Evolutionary conservation across 2,797 vertebrate genomes (phyloP), one percentile per base, ranked within the genome.

Genomic region (Discoglossus pictus): DNA sequence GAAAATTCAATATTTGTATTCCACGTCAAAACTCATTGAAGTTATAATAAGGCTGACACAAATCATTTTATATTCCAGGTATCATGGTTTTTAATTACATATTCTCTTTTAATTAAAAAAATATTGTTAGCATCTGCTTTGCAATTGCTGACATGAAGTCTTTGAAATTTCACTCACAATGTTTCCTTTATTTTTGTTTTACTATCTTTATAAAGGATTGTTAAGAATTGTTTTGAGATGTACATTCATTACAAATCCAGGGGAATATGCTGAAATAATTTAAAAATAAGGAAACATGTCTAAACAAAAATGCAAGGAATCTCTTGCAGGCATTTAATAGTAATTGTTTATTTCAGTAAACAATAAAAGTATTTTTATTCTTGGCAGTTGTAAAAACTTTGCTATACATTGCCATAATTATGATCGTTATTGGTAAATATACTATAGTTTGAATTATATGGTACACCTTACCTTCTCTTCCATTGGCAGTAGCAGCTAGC

Each of bases 101-200:
- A 25, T 56, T 58, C 67, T 72, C 60, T 68, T 66, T 82, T 78
- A 76, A 61, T 78, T 82, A 72, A 80, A 42, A n/a, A n/a, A 79
- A 84, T 61, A 67, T 64, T 74, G 42, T 77, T 87, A 64, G 10
- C 75, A 77, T 82, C 52, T 82, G 76, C 75, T 78, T 80, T 80
- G 72, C 74, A 73, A 53, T 44, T 75, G 78, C 69, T 75, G 20
- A 52, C 65, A 74, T 74, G 53, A 34, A 82, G 61, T 48, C 73
- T 85, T 82, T 82, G 73, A 80, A 81, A 80, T 25, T 40, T 7
- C 73, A 79, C 76, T 81, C 72, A 81, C 79, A 72, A 52, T 43
- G 69, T 75, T 78, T 75, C 27, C 11, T 54, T 59, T 23, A 43
- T 56, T 24, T 0, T 52, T 63, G 9, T 58, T 74, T 12, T 46